Evolutionary conservation across 2,888 invertebrate species (phyloP).

Genomic region (Nineta flava): DNA sequence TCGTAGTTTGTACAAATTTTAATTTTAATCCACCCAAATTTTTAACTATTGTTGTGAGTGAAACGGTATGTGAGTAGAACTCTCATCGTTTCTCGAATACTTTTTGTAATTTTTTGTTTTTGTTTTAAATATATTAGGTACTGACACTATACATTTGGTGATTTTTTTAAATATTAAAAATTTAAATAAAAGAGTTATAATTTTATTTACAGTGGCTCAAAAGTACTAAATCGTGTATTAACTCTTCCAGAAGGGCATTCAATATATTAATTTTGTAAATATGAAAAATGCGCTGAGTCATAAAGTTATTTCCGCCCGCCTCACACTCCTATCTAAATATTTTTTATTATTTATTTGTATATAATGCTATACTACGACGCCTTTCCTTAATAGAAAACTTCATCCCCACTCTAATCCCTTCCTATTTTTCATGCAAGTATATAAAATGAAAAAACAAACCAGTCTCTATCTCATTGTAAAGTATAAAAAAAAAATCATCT

Average conservation of each 20-base stretch:
- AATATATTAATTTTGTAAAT: conserved; percentile 1
- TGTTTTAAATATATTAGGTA: neutral
- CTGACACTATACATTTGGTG: no score
- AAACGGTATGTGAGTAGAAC: neutral
- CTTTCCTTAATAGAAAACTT: conserved; percentile 3
- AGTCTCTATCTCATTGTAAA: neutral
- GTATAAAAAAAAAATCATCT: neutral
- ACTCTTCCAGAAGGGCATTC: neutral
- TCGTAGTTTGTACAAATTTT: no score
- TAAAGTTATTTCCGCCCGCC: neutral
- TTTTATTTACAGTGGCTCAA: neutral
- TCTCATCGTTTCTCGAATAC: neutral
- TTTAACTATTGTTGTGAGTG: neutral
- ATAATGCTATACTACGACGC: conserved; percentile 6
- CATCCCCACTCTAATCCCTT: neutral
- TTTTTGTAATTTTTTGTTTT: neutral
- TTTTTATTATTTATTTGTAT: conserved; percentile 2
- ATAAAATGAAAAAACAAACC: conserved; percentile 1
- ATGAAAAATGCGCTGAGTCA: neutral
- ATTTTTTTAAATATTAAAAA: no score
- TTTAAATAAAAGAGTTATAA: no score
- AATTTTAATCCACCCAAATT: neutral
- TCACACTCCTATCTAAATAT: neutral
- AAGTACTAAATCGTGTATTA: neutral
- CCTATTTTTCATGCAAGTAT: conserved; percentile 3